Evolutionary conservation across 35 echinoderm and acorn worm genomes (phyloP), one percentile per base, ranked within the genome.

Genomic region (Amphiura filiformis): DNA sequence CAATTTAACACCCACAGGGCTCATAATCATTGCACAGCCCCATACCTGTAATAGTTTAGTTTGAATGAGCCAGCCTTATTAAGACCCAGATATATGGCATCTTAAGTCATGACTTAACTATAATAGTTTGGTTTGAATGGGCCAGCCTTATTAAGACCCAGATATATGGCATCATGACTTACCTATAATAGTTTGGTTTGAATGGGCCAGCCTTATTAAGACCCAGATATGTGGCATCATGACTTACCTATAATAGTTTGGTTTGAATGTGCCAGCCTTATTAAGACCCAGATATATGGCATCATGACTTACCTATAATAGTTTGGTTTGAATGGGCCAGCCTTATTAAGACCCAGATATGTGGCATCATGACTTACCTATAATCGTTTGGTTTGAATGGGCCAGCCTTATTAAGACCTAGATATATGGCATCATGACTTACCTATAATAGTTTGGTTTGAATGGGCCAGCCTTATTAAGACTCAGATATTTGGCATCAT

Each of bases 101-200:
- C 20, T 52, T 7, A 52, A 11, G 7, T 20, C 7, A 52, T 20
- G 7, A 52, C 44, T 52, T 37, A 57, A 17, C 65, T 86, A 61
- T 57, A 75, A 39, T 93, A 93, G 38, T 93, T 93, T 35, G 91
- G 91, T 65, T 93, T 93, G 79, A 93, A 93, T 40, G 3, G 36
- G 56, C 2, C 84, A 86, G 13, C 76, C 44, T 52, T 52, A 52
- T 52, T 52, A 20, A 52, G 44, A 7, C 44, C 44, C 44, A 52
- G 20, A 52, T 52, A 52, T 52, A 11, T 52, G 44, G 20, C 7
- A 52, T 52, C 7, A 52, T 20, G 7, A 52, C 94, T 86, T 57
- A 97, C 95, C 95, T 97, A 83, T 97, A 97, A 56, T 97, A 97
- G 56, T 97, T 97, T 36, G 95, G 95, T 76, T 97, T 97, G 86